Evolutionary conservation across 2,797 vertebrate species (phyloP), one percentile per base, ranked within the genome.

Genomic region (Denticeps clupeoides): DNA sequence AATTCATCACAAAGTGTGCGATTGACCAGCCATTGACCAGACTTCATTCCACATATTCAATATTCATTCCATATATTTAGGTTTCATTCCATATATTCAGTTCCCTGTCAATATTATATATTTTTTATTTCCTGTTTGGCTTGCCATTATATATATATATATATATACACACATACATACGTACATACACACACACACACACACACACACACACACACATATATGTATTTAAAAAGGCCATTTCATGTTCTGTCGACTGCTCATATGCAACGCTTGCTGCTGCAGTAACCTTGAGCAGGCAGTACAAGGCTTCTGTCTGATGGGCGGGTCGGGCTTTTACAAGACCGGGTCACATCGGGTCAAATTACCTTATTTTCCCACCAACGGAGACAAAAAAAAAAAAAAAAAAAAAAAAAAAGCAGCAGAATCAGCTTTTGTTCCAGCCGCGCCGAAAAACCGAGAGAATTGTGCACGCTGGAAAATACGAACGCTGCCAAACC

Each of bases 291-390:
- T 44, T 25, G 47, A 32, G 51, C 47, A 37, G 41, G 15, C 33
- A 8, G 40, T 41, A 49, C 41, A 55, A 56, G 52, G 56, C 44
- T 55, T 53, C 15, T 47, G 18, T 40, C 45, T 24, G 41, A 57
- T 43, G 35, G 49, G 42, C 21, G 32, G 49, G 53, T 53, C 29
- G 29, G 21, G 38, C 41, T 32, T 60, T 45, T 59, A 56, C 47
- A 57, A 53, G 45, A 31, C 49, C 23, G 23, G 50, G 55, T 62
- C 53, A 45, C 21, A 27, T 43, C 26, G 31, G 45, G 61, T 41
- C 53, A 47, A 57, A 53, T 62, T 60, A 59, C 45, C 45, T 46
- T 59, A 59, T 47, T 52, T 71, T 40, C 54, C 56, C 55, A 53
- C 37, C 51, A 29, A 18, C 26, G 37, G 32, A 18, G 4, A 2